Evolutionary conservation across 2,113 vertebrate species (phyloP), one percentile per base, ranked within the genome.

Genomic region (Uropsilus gracilis): DNA sequence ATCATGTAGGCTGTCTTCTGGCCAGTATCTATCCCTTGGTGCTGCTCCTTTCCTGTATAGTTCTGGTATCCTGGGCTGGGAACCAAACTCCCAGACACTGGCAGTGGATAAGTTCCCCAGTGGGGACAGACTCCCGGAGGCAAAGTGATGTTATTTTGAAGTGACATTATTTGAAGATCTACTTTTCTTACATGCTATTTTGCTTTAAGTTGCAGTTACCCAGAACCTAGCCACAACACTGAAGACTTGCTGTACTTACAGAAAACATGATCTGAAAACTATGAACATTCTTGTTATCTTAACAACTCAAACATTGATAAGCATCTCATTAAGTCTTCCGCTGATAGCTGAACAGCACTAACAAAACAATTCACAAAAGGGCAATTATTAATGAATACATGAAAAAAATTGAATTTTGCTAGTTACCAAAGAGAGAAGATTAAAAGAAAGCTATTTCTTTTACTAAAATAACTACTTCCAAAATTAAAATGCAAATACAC

Each of bases 391-490:
- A 68, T 44, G 80, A 82, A 57, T 44, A 78, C n/a, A 63, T 55
- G 16, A 44, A 63, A 86, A 86, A 86, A 61, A 76, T 77, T 90
- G 53, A 64, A n/a, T 32, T 61, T 82, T 83, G 68, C n/a, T 69
- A 69, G 30, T 84, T 90, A 84, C 26, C 64, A 95, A 92, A 90
- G 34, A 86, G 61, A 90, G 86, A 30, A 90, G 82, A 53, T 72
- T 86, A 59, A 77, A 78, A 64, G 28, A 28, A 46, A 53, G 22
- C 4, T 61, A 39, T 68, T 87, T 78, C 24, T 77, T 72, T 68
- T 61, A 91, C 46, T 86, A 78, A 94, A 64, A 78, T 42, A 90
- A 87, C 16, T 59, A 3, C 50, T 44, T 17, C 44, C 9, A 89
- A 61, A 83, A 90, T 86, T 89, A 91, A 91, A 89, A 77, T 18